Evolutionary conservation across 2,113 vertebrate species (phyloP), one percentile per base, ranked within the genome.

Genomic region (Pungitius pungitius): DNA sequence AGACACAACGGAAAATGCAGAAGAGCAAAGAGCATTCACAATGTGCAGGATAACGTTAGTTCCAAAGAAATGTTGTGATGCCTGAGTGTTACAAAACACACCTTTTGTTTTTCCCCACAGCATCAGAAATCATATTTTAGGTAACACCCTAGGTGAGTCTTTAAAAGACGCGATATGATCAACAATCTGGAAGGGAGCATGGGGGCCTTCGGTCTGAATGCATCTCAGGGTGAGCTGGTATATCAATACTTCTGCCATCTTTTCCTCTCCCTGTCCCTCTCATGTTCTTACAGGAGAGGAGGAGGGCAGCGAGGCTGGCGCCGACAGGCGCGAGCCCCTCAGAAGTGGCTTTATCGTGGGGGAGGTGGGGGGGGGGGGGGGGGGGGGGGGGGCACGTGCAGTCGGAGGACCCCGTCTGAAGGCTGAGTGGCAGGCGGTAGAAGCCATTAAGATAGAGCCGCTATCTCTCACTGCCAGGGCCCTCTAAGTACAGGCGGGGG

Each of bases 281-380:
- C 64, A 52, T 60, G 67, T 43, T 40, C 69, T 67, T 62, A 75
- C 67, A 58, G 71, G 70, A 82, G 77, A 69, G 56, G 49, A 67
- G 87, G 69, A 74, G 69, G 69, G 68, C 61, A 75, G 73, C 80
- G 73, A 84, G 83, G 85, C 74, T 66, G 54, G 75, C 10, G 47
- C 77, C 81, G 77, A 83, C 72, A 84, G 91, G 88, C 62, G 58
- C 81, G 60, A 84, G 88, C 69, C 84, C 82, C 85, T 94, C 89
- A 91, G 92, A 94, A 92, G 91, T 92, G 88, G 77, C 75, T 93
- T 93, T 93, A 93, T 94, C 92, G 75, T 85, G 20, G 60, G 82
- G 74, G 51, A 13, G 22, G 49, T 80, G 73, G 22, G 59, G 81
- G 73, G 20, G 59, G 77, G 69, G 49, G 22, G 22, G 56, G 81